phyloP scores from a whole-genome alignment of 1,140 invertebrate genomes.

The Pogonomyrmex barbatus region DNA sequence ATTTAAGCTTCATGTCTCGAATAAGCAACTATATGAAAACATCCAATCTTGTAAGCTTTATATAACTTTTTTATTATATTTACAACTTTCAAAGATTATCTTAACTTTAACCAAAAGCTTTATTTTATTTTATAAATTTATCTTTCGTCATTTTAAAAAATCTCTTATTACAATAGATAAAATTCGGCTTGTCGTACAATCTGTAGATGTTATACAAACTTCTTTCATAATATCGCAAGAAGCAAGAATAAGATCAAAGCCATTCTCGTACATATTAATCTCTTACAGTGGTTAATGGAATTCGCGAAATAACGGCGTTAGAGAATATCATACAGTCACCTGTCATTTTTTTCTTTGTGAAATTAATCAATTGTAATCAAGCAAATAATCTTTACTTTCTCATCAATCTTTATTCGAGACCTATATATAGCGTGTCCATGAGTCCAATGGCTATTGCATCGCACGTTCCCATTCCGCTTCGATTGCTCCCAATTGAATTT shows the following conservation, averaged over 20 bases:
- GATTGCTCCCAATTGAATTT: conserved; percentile 67
- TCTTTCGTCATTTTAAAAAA: not conserved
- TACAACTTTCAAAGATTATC: conserved; percentile 9
- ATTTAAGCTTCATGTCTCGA: conserved; percentile 20
- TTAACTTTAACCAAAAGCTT: not conserved
- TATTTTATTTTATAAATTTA: not conserved
- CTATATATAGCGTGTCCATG: not conserved
- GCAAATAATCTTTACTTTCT: conserved; percentile 32
- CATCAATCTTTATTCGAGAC: conserved; percentile 21
- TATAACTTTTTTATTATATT: conserved; percentile 13
- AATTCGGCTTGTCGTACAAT: not conserved
- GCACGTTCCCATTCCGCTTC: conserved; percentile 54
- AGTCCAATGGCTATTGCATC: not conserved
- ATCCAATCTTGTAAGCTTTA: conserved; percentile 1
- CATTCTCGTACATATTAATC: conserved; percentile 8
- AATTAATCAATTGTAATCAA: not conserved
- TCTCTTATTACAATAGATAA: not conserved
- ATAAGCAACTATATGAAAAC: conserved; percentile 15
- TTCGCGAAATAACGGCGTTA: not conserved
- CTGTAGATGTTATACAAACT: not conserved
- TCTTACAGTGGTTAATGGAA: conserved; percentile 17
- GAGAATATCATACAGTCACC: not conserved
- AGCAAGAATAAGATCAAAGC: not conserved
- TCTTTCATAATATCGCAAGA: not conserved
- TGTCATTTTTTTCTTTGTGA: not conserved